These are phyloP conservation scores for Aphidoletes aphidimyza DNA, from an alignment of 2,888 invertebrate species.

Conservation along the genomic window DNA sequence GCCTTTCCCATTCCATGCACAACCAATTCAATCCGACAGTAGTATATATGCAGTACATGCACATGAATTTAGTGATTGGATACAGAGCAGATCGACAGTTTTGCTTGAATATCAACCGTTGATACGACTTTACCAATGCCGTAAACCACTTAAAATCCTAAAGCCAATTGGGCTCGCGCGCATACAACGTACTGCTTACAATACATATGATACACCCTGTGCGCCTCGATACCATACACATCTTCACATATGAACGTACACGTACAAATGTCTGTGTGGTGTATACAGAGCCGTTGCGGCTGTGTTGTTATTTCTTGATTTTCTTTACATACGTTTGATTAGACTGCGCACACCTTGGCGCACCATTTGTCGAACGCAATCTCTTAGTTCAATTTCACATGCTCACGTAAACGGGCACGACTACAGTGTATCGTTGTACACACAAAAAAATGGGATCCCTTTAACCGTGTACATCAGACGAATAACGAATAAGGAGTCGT, in stretches of 20 bases:
- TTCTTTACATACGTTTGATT: slow-evolving; percentile 34
- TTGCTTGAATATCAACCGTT: no score
- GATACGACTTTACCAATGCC: no score
- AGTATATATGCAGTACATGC: not conserved
- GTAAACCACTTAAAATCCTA: no score
- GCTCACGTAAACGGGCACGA: not conserved
- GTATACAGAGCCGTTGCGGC: not conserved
- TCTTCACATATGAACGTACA: not conserved
- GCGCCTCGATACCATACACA: not conserved
- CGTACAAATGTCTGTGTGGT: no score
- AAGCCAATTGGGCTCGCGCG: no score
- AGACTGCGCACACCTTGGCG: slow-evolving; percentile 24
- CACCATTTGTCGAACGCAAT: not conserved
- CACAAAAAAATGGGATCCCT: no score
- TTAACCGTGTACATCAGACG: no score
- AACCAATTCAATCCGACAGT: not conserved
- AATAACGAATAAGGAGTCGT: not conserved
- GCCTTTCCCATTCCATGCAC: not conserved
- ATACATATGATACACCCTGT: not conserved
- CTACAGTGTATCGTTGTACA: not conserved
- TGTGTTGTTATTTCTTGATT: slow-evolving; percentile 41
- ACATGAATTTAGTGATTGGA: not conserved
- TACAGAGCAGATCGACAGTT: no score
- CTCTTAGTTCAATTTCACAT: slow-evolving; percentile 42
- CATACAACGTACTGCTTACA: no score